These are phyloP conservation scores for Schizaphis graminum DNA, from an alignment of 2,888 invertebrate genomes.

Conservation along the genomic window DNA sequence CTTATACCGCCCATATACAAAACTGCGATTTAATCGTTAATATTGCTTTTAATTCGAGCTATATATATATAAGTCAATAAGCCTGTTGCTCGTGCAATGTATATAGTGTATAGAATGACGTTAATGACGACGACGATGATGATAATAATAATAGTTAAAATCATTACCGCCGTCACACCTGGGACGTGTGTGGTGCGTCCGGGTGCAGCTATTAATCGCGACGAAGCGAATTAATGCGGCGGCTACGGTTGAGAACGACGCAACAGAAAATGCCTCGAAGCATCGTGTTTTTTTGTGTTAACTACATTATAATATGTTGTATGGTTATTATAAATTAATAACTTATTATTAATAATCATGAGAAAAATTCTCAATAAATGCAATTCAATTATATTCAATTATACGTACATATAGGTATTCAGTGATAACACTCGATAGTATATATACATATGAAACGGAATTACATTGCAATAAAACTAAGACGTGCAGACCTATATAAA, in stretches of 20 bases:
- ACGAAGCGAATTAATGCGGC: neutral
- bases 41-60: neutral
- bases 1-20: neutral
- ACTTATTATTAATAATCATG: neutral
- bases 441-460: neutral
- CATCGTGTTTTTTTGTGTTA: neutral
- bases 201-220: neutral
- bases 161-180: conserved; percentile 14
- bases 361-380: neutral
- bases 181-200: neutral
- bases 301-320: neutral
- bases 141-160: neutral
- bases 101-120: neutral
- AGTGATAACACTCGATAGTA: too few species aligned
- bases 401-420: neutral
- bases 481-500: neutral
- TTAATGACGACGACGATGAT: neutral
- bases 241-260: neutral
- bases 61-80: neutral
- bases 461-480: neutral
- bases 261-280: neutral
- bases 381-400: neutral
- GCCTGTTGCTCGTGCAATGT: neutral
- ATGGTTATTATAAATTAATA: neutral
- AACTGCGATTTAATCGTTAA: neutral